Evolutionary conservation across 1,140 invertebrate genomes (phyloP).

Genomic region (Macrostomum lignano): DNA sequence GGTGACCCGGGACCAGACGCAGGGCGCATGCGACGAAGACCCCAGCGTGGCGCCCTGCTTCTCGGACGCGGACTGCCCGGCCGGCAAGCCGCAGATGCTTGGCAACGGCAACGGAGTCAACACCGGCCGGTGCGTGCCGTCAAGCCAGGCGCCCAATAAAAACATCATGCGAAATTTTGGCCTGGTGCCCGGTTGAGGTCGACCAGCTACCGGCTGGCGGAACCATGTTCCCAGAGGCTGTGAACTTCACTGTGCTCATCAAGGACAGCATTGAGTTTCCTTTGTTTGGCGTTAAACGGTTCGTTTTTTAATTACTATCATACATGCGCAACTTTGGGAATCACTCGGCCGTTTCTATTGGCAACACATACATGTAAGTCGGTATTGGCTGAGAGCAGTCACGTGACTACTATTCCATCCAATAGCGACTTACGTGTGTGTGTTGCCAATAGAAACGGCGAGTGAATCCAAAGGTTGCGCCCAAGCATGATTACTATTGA

Average conservation of each 20-base stretch:
- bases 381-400: too few relatives aligned
- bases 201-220: slow-evolving; percentile 3
- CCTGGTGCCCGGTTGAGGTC: slow-evolving; percentile 8
- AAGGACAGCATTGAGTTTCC: slow-evolving; percentile 6
- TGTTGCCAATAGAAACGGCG: too few relatives aligned
- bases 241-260: slow-evolving; percentile 6
- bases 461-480: too few relatives aligned
- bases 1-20: slow-evolving; percentile 4
- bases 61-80: slow-evolving; percentile 7
- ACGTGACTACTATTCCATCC: too few relatives aligned
- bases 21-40: slow-evolving; percentile 7
- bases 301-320: too few relatives aligned
- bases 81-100: neutral
- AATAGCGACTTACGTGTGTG: too few relatives aligned
- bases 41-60: neutral
- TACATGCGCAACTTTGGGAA: too few relatives aligned
- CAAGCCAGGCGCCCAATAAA: neutral
- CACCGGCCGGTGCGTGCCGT: slow-evolving; percentile 7
- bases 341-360: too few relatives aligned
- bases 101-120: slow-evolving; percentile 14
- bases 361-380: too few relatives aligned
- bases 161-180: slow-evolving; percentile 8
- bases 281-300: slow-evolving; percentile 5
- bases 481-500: too few relatives aligned
- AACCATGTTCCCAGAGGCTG: slow-evolving; percentile 1